Percentiles rank a stretch among this genome's conserved stretches.
phyloP scores from a whole-genome alignment of 2,888 invertebrate genomes.

The Athalia circularis region DNA sequence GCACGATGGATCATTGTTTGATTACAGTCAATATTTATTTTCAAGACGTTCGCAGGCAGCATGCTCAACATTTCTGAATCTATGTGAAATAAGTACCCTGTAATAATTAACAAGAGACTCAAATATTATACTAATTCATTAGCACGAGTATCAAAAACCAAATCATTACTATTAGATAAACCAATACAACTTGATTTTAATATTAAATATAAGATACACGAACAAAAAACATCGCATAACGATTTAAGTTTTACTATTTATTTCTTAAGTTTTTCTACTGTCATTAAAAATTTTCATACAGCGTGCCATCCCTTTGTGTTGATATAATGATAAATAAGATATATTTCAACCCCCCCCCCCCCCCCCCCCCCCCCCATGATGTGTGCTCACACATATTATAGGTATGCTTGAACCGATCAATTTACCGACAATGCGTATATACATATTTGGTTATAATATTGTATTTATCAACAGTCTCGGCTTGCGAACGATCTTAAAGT shows the following conservation, averaged over 20 bases:
- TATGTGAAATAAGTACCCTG: neutral
- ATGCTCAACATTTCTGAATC: constrained; percentile 20
- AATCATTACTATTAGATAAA: neutral
- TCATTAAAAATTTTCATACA: neutral
- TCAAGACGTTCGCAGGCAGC: constrained; percentile 36
- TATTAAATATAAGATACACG: constrained; percentile 15
- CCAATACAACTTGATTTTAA: neutral
- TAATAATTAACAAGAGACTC: constrained; percentile 1
- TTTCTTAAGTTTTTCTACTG: neutral
- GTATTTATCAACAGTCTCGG: constrained; percentile 5
- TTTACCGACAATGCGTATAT: constrained; percentile 1
- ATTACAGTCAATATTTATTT: neutral
- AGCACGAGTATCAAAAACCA: constrained; percentile 13
- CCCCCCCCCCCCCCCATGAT: too few relatives aligned
- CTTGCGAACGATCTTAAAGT: constrained; percentile 38
- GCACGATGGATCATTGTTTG: constrained; percentile 11
- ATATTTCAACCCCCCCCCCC: neutral
- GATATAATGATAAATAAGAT: neutral
- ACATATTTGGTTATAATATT: neutral
- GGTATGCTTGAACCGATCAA: neutral
- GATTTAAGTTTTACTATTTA: neutral
- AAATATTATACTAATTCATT: neutral
- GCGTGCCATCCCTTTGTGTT: constrained; percentile 13
- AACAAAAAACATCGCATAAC: neutral
- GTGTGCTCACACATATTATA: neutral